These are phyloP conservation scores for Chondrosia reniformis DNA, from an alignment of 37 sponge, comb jelly and placozoan genomes.

Conservation along the genomic window DNA sequence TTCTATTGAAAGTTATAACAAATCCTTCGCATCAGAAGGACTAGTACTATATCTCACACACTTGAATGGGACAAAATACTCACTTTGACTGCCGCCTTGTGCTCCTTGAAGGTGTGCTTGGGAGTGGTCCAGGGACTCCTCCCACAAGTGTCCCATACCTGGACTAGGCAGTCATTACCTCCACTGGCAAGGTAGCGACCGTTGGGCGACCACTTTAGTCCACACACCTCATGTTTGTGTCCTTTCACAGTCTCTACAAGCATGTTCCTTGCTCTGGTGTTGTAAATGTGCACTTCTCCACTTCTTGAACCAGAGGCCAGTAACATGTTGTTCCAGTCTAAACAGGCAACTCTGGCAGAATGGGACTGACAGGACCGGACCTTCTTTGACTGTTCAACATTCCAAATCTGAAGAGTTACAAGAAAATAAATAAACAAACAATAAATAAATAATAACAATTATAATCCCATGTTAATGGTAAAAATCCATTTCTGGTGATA, in stretches of 20 bases:
- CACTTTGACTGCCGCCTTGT: conserved; percentile 92
- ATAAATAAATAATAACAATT: too few relatives aligned
- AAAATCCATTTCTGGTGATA: too few relatives aligned
- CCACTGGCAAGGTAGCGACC: conserved; percentile 86
- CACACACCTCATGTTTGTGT: conserved; percentile 87
- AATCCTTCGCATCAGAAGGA: too few relatives aligned
- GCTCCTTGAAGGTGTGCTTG: conserved; percentile 53
- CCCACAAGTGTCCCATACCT: conserved; percentile 69
- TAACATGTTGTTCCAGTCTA: conserved; percentile 77
- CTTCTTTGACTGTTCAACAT: conserved; percentile 51
- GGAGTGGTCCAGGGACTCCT: conserved; percentile 50
- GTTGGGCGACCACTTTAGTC: conserved; percentile 79
- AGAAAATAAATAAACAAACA: too few relatives aligned
- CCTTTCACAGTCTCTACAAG: conserved; percentile 22
- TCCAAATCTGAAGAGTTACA: conserved; percentile 85
- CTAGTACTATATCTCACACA: too few relatives aligned
- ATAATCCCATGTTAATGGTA: too few relatives aligned
- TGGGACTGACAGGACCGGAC: conserved; percentile 67
- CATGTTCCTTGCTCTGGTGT: conserved; percentile 59
- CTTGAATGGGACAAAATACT: too few relatives aligned
- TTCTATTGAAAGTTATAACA: too few relatives aligned
- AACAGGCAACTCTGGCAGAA: conserved; percentile 44
- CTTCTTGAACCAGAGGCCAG: conserved; percentile 70
- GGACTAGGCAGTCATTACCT: conserved; percentile 84
- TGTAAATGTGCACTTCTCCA: conserved; percentile 79